A percentile compares a stretch with the other conserved stretches of the same genome.
Conservation (phyloP, 2,797 vertebrate species). For the Periophthalmus magnuspinnatus region DNA sequence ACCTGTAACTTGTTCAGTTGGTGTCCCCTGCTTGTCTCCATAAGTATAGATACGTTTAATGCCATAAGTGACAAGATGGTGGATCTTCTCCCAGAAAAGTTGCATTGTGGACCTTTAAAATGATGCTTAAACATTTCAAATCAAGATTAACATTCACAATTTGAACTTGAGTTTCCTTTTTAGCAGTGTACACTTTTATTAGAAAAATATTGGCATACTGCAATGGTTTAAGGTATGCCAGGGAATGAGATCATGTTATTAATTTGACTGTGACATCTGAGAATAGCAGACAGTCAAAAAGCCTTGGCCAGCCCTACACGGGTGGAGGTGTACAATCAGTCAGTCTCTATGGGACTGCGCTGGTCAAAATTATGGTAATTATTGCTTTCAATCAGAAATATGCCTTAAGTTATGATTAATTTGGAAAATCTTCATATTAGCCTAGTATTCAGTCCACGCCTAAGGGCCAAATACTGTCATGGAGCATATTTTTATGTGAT, state of each 20-base stretch:
- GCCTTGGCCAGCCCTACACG: constrained; percentile 10
- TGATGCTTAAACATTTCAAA: background rate
- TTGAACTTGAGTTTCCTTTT: background rate
- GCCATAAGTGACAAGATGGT: too few relatives aligned
- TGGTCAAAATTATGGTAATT: constrained; percentile 22
- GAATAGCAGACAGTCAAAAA: constrained; percentile 16
- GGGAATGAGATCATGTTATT: constrained; percentile 40
- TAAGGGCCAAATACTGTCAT: constrained; percentile 30
- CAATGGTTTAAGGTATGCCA: constrained; percentile 1
- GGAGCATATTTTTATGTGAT: constrained; percentile 20
- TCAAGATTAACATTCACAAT: background rate
- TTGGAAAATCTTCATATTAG: constrained; percentile 13
- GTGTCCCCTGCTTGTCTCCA: too few relatives aligned
- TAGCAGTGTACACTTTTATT: background rate
- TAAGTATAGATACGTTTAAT: too few relatives aligned
- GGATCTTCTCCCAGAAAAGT: too few relatives aligned
- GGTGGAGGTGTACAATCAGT: constrained; percentile 27
- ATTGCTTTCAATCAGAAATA: constrained; percentile 29
- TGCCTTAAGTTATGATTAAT: constrained; percentile 13
- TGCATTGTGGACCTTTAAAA: background rate
- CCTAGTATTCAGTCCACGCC: constrained; percentile 27
- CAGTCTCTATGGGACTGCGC: constrained; percentile 23
- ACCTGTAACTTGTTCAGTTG: too few relatives aligned
- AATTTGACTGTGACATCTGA: constrained; percentile 22
- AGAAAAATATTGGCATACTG: background rate